phyloP scores from a whole-genome alignment of 2,113 vertebrate genomes.

The Pelusios castaneus region DNA sequence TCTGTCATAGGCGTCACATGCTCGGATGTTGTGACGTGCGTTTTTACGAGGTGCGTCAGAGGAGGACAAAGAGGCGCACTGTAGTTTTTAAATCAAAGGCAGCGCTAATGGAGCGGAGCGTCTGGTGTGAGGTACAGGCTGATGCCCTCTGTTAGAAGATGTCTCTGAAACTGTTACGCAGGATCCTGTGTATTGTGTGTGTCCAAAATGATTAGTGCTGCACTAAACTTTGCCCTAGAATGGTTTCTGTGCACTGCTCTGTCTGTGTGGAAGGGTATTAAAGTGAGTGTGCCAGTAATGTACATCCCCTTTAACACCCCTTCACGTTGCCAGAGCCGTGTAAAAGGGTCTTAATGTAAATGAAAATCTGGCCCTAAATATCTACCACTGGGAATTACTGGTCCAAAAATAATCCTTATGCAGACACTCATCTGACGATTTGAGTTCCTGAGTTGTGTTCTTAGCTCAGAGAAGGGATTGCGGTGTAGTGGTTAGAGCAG shows the following conservation, averaged over 20 bases:
- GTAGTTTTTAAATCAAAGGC: background rate
- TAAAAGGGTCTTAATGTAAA: background rate
- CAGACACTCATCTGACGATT: background rate
- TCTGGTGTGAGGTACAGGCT: background rate
- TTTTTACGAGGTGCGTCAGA: background rate
- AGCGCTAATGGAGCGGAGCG: accelerated
- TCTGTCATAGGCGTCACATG: constrained; percentile 27
- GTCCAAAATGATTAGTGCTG: background rate
- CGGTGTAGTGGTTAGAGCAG: accelerated
- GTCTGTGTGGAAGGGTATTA: background rate
- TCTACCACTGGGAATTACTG: background rate
- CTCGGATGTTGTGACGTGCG: background rate
- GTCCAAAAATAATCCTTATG: background rate
- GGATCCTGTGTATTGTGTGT: background rate
- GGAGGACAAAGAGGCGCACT: background rate
- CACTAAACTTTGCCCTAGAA: no score
- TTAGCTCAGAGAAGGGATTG: background rate
- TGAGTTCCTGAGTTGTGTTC: background rate
- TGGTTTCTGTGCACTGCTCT: background rate
- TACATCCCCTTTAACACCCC: background rate
- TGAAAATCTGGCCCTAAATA: background rate
- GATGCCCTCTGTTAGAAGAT: accelerated
- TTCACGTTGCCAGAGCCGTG: background rate
- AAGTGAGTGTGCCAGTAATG: background rate
- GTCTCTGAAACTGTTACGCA: background rate